Percentiles rank a stretch among this genome's conserved stretches.
These are phyloP conservation scores for Catostomus latipinnis DNA, from an alignment of 2,797 vertebrate genomes.

Conservation along the genomic window DNA sequence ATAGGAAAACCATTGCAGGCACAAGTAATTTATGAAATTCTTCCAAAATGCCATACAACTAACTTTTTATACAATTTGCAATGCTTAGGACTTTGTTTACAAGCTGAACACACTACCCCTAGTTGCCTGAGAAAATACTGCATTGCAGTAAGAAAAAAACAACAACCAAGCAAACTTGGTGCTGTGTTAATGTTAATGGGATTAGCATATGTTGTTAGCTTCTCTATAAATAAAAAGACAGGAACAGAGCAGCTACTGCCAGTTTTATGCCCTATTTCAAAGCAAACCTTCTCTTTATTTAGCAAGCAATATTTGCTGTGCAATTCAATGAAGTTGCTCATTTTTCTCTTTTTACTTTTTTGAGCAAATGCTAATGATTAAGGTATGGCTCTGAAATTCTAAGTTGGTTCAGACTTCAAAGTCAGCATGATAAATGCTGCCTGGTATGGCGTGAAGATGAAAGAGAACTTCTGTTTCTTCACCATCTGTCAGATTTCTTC, in stretches of 20 bases:
- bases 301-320: not conserved
- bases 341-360: constrained; percentile 13
- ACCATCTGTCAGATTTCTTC: constrained; percentile 46
- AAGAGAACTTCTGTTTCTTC: constrained; percentile 37
- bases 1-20: constrained; percentile 9
- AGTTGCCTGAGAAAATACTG: not conserved
- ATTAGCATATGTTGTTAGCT: not conserved
- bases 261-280: not conserved
- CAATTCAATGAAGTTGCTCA: not conserved
- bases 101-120: not conserved
- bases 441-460: constrained; percentile 33
- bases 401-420: constrained; percentile 51
- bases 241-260: no score
- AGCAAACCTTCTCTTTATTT: not conserved
- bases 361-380: constrained; percentile 18
- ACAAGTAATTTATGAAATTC: not conserved
- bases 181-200: not conserved
- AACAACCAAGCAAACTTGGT: not conserved
- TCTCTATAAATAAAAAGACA: not conserved
- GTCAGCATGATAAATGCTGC: constrained; percentile 45
- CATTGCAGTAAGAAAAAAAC: not conserved
- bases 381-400: constrained; percentile 25
- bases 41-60: constrained; percentile 53
- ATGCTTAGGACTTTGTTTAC: not conserved
- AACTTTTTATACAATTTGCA: not conserved